phyloP scores from a whole-genome alignment of 2,888 invertebrate species.

The Coelopa pilipes region DNA sequence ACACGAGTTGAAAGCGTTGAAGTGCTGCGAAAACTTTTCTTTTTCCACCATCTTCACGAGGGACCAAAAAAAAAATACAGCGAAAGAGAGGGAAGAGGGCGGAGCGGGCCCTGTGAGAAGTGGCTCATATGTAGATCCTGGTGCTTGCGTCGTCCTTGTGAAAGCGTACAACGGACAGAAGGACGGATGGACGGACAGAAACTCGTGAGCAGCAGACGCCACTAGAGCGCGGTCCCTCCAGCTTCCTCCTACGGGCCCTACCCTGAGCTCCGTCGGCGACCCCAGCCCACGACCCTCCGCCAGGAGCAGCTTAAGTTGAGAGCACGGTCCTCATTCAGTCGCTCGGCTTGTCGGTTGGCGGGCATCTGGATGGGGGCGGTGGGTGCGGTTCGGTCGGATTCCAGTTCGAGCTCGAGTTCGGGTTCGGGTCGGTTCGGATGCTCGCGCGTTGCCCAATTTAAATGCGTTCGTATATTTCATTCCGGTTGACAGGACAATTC shows the following conservation, averaged over 20 bases:
- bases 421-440: background rate
- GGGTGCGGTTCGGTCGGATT: no score
- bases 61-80: background rate
- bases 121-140: constrained; percentile 25
- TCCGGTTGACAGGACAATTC: constrained; percentile 77
- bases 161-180: constrained; percentile 12
- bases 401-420: no score
- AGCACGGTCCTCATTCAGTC: no score
- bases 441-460: constrained; percentile 64
- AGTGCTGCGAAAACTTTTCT: constrained; percentile 33
- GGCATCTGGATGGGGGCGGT: no score
- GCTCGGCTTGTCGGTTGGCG: no score
- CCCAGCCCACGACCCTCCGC: background rate
- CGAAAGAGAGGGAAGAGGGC: background rate
- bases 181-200: constrained; percentile 37
- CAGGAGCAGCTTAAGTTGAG: no score
- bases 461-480: constrained; percentile 73
- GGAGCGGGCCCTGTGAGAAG: background rate
- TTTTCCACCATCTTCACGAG: constrained; percentile 16
- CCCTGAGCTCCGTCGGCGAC: background rate
- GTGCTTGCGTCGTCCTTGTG: background rate
- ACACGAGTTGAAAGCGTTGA: constrained; percentile 42
- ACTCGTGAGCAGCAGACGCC: background rate
- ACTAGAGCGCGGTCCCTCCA: no score
- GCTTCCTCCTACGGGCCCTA: no score